Conservation (phyloP, 2,797 vertebrate species). For the Macroramphosus scolopax region DNA sequence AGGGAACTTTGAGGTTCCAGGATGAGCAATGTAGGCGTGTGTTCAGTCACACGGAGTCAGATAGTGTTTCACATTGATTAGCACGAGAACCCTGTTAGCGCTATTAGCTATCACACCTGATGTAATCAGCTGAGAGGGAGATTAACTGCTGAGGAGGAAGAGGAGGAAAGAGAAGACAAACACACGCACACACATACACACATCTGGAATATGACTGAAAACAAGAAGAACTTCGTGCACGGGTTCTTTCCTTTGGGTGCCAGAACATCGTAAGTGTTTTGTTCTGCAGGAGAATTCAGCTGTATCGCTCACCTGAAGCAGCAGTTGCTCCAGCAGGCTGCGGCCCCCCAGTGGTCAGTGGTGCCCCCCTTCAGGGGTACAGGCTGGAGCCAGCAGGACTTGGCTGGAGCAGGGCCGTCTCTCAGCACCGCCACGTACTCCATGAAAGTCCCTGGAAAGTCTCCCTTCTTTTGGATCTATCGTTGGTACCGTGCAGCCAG, state of each 20-base stretch:
- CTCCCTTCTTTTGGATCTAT: conserved; percentile 80
- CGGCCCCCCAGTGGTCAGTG: conserved; percentile 45
- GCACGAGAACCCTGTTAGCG: conserved; percentile 10
- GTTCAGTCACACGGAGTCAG: conserved; percentile 19
- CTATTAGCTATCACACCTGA: conserved; percentile 15
- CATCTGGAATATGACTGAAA: too few relatives aligned
- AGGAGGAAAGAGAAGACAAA: not conserved
- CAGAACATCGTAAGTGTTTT: too few relatives aligned
- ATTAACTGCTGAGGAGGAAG: not conserved
- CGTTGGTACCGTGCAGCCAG: conserved; percentile 82
- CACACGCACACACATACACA: too few relatives aligned
- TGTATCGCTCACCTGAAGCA: conserved; percentile 78
- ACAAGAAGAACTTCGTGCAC: too few relatives aligned
- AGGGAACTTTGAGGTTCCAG: too few relatives aligned
- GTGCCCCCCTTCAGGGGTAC: conserved; percentile 60
- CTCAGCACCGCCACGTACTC: conserved; percentile 77
- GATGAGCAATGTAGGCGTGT: conserved; percentile 14
- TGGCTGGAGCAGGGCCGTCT: conserved; percentile 32
- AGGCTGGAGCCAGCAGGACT: conserved; percentile 76
- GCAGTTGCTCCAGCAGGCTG: conserved; percentile 41
- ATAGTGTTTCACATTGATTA: conserved; percentile 16
- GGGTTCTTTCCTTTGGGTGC: too few relatives aligned
- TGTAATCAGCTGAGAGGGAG: conserved; percentile 12
- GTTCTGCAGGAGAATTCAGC: too few relatives aligned
- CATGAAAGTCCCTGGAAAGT: conserved; percentile 85